Evolutionary conservation across 2,797 vertebrate genomes (phyloP).

Genomic region (Coracias cyanogaster): DNA sequence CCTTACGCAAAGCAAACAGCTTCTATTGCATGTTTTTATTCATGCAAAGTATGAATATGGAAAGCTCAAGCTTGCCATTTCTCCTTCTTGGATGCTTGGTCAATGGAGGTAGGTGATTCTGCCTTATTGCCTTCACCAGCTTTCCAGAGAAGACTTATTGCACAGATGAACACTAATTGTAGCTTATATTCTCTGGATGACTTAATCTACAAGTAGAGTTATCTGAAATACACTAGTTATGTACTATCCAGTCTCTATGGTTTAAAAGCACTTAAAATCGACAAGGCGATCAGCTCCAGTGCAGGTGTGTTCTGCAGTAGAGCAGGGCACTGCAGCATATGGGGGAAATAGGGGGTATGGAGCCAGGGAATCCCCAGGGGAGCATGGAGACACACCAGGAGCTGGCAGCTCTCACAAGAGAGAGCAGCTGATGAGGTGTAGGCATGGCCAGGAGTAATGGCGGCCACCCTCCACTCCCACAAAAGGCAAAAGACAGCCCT

Average conservation of each 20-base stretch:
- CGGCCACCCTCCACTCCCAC: neutral
- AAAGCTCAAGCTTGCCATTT: slow-evolving; percentile 39
- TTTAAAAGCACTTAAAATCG: neutral
- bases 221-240: neutral
- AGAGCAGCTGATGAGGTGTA: neutral
- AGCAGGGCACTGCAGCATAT: fast-evolving
- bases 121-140: neutral
- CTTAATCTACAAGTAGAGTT: neutral
- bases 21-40: slow-evolving; percentile 40
- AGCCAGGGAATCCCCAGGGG: neutral
- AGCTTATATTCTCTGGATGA: neutral
- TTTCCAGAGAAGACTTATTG: neutral
- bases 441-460: neutral
- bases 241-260: neutral
- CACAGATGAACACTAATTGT: neutral
- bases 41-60: slow-evolving; percentile 16
- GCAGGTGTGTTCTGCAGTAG: fast-evolving
- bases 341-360: too few species aligned
- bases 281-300: neutral
- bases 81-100: neutral
- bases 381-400: neutral
- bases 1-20: slow-evolving; percentile 71
- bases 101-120: neutral
- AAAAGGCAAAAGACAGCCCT: neutral
- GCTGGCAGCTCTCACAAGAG: neutral